Conservation (phyloP, 2,797 vertebrate genomes). For the Parotocinclus haroldoi region DNA sequence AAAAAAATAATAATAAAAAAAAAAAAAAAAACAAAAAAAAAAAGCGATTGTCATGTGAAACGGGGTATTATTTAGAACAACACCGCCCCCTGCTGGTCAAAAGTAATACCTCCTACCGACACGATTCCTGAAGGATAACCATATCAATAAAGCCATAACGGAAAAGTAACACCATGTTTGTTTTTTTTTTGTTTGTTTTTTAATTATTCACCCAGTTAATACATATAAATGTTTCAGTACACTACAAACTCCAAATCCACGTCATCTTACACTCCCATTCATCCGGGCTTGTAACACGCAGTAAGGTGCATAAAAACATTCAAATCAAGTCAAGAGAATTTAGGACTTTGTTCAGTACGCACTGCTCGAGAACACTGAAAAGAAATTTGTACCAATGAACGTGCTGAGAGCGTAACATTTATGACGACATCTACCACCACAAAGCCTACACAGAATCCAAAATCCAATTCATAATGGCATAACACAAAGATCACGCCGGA, state of each 20-base stretch:
- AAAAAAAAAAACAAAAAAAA: too few relatives aligned
- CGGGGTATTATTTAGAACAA: not conserved
- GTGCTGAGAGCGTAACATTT: not conserved
- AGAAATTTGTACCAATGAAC: not conserved
- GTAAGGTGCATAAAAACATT: not conserved
- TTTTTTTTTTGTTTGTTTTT: too few relatives aligned
- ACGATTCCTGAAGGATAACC: too few relatives aligned
- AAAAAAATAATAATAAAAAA: too few relatives aligned
- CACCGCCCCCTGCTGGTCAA: conserved; percentile 35
- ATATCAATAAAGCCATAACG: not conserved
- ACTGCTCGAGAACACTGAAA: conserved; percentile 28
- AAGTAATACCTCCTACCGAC: not conserved
- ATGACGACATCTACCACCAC: not conserved
- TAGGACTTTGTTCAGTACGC: conserved; percentile 1
- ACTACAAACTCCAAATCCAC: not conserved
- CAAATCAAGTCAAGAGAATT: not conserved
- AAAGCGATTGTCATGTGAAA: too few relatives aligned
- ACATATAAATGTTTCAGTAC: conserved; percentile 6
- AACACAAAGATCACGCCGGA: not conserved
- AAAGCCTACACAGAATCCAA: too few relatives aligned
- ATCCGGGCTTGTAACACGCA: too few relatives aligned
- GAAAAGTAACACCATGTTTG: not conserved
- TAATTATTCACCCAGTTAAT: conserved; percentile 19
- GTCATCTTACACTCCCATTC: too few relatives aligned
- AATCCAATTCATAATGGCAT: too few relatives aligned